Conservation (phyloP, 2,797 vertebrate species). For the Triplophysa yarkandensis region DNA sequence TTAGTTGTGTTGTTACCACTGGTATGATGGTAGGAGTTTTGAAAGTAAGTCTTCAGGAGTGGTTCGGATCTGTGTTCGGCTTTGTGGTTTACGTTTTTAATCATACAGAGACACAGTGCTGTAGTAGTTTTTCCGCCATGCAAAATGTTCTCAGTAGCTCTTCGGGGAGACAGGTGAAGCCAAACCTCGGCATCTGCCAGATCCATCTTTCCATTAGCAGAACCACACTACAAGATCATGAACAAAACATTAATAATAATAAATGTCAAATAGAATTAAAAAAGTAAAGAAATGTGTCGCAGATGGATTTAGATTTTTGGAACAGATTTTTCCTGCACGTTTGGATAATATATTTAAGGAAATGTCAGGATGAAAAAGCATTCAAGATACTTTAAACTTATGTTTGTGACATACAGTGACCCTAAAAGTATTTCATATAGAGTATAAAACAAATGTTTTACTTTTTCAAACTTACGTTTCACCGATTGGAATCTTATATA, state of each 20-base stretch:
- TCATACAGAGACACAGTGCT: constrained; percentile 26
- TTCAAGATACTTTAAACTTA: neutral
- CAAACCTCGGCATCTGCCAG: neutral
- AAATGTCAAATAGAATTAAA: constrained; percentile 5
- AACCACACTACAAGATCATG: constrained; percentile 1
- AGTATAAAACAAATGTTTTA: too few relatives aligned
- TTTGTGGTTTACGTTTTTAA: neutral
- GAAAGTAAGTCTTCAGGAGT: neutral
- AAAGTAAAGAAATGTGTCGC: too few relatives aligned
- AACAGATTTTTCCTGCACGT: too few relatives aligned
- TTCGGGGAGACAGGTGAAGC: neutral
- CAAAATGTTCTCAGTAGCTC: neutral
- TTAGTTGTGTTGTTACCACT: neutral
- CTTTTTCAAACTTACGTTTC: too few relatives aligned
- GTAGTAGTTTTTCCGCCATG: constrained; percentile 9
- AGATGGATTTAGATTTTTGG: too few relatives aligned
- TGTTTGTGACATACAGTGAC: neutral
- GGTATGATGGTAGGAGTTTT: constrained; percentile 11
- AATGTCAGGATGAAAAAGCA: neutral
- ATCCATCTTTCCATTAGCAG: neutral
- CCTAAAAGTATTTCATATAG: neutral
- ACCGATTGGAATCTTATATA: too few relatives aligned
- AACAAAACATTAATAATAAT: neutral
- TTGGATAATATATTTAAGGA: neutral
- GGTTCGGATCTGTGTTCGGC: neutral